Percentiles rank a stretch among this genome's conserved stretches.
Evolutionary conservation across 2,888 invertebrate genomes (phyloP).

Genomic region (Eremobia ochroleuca): DNA sequence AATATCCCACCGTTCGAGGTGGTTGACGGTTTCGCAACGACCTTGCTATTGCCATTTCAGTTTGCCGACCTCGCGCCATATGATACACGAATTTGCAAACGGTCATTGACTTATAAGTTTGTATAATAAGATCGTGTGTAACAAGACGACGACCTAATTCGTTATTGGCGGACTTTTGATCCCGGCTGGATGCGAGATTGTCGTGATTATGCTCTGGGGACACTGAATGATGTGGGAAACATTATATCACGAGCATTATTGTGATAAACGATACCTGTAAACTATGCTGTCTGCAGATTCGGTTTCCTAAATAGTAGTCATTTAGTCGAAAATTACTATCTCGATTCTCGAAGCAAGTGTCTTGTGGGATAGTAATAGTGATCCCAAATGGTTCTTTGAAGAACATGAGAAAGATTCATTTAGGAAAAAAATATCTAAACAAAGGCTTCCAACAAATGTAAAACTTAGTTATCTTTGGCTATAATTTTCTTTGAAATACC

Average conservation of each 20-base stretch:
- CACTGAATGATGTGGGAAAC: constrained; percentile 45
- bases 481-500: constrained; percentile 44
- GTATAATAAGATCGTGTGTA: constrained; percentile 79
- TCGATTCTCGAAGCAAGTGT: constrained; percentile 25
- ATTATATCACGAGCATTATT: constrained; percentile 36
- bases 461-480: constrained; percentile 42
- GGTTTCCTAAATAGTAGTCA: constrained; percentile 11
- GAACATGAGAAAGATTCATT: constrained; percentile 39
- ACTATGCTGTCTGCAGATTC: constrained; percentile 14
- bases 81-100: constrained; percentile 80
- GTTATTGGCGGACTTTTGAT: constrained; percentile 65
- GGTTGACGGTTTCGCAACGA: constrained; percentile 72
- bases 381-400: constrained; percentile 44
- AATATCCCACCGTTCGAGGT: constrained; percentile 55
- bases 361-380: constrained; percentile 21
- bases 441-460: constrained; percentile 29
- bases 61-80: constrained; percentile 85
- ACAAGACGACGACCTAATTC: constrained; percentile 83
- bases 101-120: constrained; percentile 84
- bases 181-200: constrained; percentile 43
- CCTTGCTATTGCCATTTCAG: constrained; percentile 83
- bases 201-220: constrained; percentile 53
- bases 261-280: constrained; percentile 2
- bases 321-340: constrained; percentile 12
- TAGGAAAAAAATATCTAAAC: constrained; percentile 33